Evolutionary conservation across 1,140 invertebrate genomes (phyloP), one percentile per base, ranked within the genome.

Genomic region (Thereuonema tuberculata): DNA sequence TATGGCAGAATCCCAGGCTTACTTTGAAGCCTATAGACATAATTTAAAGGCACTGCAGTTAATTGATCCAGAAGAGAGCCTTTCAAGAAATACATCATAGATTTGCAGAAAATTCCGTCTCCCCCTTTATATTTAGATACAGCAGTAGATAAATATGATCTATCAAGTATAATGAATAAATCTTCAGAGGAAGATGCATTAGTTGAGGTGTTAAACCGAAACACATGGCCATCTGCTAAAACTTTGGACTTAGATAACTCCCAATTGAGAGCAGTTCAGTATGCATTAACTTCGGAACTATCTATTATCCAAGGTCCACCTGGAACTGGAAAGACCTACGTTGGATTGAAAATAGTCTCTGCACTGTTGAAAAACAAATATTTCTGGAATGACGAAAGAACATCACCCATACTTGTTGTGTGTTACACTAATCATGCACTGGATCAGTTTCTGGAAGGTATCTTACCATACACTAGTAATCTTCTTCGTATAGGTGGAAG

Each of bases 371-470:
- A 67, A 17, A 75, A 76, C 63, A 50, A 50, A 28, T 29, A 61
- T 1, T 27, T 67, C 2, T 73, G 71, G 70, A 61, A 52, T 28
- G 27, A 37, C 1, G 21, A 52, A 15, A 21, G 15, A 43, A 9
- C 37, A 43, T 52, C 43, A 20, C 83, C 85, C 2, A 82, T 93
- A 58, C 70, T 93, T 1, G 75, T 93, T 14, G 80, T 93, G 23
- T 89, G 87, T 67, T 89, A 83, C 64, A 91, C 87, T 0, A 93
- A 93, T 69, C 87, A 92, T 71, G 89, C 89, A 1, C 69, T 93
- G 1, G 89, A 93, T 75, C 87, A 93, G 69, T 92, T 93, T 74
- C 70, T 93, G n/a, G 81, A 88, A 70, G 84, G 82, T 23, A 76
- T 87, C 12, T 66, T 80, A 3, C 59, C 69, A 20, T 69, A 64